Evolutionary conservation across 2,888 invertebrate genomes (phyloP), one percentile per base, ranked within the genome.

Genomic region (Entomobrya proxima): DNA sequence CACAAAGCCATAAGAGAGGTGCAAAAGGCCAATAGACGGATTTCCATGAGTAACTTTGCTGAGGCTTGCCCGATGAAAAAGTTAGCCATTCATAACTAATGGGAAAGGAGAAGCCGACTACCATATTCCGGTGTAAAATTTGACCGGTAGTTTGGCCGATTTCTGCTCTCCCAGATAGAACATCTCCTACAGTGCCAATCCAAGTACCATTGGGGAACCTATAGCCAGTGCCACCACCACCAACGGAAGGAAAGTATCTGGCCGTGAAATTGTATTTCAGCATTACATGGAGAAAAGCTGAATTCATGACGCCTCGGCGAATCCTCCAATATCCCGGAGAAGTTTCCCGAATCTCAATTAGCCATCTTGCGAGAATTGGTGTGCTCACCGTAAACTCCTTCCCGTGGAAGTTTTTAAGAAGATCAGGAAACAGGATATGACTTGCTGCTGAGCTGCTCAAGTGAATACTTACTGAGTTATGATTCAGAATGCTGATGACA

Each of bases 141-240:
- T 86, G 81, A 30, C 86, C 85, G 3, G 85, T 83, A 13, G 79
- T 72, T 18, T 76, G 67, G 2, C 83, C 87, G 11, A 87, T n/a
- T 44, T 87, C 88, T 21, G 88, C 78, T 13, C 11, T 52, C 0
- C 83, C 85, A 2, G 37, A 27, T 7, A 88, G 24, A 6, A 88
- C 72, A 32, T 88, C 87, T 2, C 87, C 88, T 0, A 88, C 77
- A 0, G 86, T 74, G 0, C 88, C 88, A 3, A 84, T 72, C 88
- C 88, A 88, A 4, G 81, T 86, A 15, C 86, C 86, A 50, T 88
- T 88, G 9, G 52, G 4, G 40, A 50, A 40, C n/a, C 58, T 64
- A 52, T 44, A 82, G 18, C 85, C 85, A 13, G 85, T 88, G 2
- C 86, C 85, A 7, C 85, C 86, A n/a, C 86, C 74, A 24, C 79